A percentile compares a stretch with the other conserved stretches of the same genome.
Evolutionary conservation across 2,888 invertebrate species (phyloP).

Genomic region (Catocala fraxini): DNA sequence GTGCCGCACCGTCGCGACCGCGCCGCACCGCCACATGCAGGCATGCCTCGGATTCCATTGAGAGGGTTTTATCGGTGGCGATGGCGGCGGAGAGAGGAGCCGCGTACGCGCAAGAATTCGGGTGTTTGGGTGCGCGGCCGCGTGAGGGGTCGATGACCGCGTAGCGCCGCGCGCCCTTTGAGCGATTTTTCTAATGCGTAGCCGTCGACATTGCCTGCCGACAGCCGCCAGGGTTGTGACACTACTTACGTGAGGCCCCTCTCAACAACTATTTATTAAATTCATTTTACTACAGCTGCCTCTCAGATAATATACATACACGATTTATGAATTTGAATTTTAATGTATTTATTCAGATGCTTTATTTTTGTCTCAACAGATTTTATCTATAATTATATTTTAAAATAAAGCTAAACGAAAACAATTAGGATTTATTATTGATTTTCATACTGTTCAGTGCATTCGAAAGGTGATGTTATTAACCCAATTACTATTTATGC

Average conservation of each 20-base stretch:
- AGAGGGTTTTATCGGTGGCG: constrained; percentile 66
- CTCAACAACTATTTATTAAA: background rate
- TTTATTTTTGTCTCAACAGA: no score
- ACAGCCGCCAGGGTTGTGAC: constrained; percentile 13
- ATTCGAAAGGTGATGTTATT: no score
- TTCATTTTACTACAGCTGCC: background rate
- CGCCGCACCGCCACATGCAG: constrained; percentile 60
- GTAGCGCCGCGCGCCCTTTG: constrained; percentile 68
- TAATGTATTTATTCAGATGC: no score
- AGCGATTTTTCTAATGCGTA: constrained; percentile 64
- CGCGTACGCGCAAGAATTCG: constrained; percentile 82
- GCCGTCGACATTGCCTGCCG: constrained; percentile 21
- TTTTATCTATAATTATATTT: no score
- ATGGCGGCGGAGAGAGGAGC: constrained; percentile 60
- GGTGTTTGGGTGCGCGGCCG: constrained; percentile 66
- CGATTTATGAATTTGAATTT: no score
- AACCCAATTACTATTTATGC: no score
- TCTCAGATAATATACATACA: background rate
- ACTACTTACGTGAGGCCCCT: background rate
- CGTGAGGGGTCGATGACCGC: constrained; percentile 66
- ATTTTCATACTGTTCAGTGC: no score
- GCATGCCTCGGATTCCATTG: constrained; percentile 71
- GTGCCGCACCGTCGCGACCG: constrained; percentile 58
- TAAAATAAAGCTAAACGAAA: no score
- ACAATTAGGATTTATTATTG: no score